phyloP scores from a whole-genome alignment of 1,140 invertebrate genomes.

The Drosophila oshimai region DNA sequence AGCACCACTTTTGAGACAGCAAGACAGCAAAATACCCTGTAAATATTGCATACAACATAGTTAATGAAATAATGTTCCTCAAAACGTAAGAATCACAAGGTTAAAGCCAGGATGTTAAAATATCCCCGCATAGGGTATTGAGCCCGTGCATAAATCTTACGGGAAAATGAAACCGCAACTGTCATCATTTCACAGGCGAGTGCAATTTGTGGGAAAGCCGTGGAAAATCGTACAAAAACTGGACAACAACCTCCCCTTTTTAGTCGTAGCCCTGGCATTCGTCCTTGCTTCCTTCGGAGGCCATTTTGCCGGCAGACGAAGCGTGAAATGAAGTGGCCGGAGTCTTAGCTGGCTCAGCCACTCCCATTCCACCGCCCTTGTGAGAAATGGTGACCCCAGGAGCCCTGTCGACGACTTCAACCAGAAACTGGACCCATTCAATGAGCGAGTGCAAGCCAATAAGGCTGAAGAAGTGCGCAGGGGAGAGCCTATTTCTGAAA shows the following conservation, averaged over 20 bases:
- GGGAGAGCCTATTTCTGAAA: no score
- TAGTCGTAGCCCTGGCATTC: background rate
- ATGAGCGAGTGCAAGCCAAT: conserved; percentile 2
- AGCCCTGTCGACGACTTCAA: background rate
- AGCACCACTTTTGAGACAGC: background rate
- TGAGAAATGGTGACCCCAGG: background rate
- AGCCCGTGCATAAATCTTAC: no score
- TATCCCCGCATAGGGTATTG: no score
- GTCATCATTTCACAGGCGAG: conserved; percentile 69
- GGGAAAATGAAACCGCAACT: conserved; percentile 65
- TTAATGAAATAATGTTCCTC: no score
- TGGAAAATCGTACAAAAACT: background rate
- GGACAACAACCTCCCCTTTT: no score
- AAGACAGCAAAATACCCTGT: background rate
- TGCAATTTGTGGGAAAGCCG: conserved; percentile 10
- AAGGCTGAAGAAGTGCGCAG: background rate
- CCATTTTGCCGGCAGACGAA: conserved; percentile 50
- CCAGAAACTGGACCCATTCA: background rate
- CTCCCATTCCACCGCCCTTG: background rate
- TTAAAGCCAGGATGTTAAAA: no score
- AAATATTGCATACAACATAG: no score
- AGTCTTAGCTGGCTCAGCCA: conserved; percentile 45
- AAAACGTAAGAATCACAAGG: no score
- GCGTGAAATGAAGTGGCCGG: conserved; percentile 73
- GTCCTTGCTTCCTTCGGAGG: background rate